Evolutionary conservation across 2,113 vertebrate genomes (phyloP), one percentile per base, ranked within the genome.

Genomic region (Plecotus auritus): DNA sequence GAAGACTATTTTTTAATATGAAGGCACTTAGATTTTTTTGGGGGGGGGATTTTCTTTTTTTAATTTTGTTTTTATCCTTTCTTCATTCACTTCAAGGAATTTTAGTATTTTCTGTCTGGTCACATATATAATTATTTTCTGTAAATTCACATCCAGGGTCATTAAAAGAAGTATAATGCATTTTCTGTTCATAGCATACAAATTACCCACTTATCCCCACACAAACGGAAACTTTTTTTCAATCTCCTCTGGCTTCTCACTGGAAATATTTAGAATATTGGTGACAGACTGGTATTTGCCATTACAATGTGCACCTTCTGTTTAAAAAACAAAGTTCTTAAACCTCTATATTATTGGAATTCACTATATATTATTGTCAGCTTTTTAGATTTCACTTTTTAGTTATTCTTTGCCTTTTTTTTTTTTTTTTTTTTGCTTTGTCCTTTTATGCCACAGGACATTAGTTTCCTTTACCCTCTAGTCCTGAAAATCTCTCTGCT

Each of bases 231-330:
- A n/a, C 42, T 82, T 26, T 61, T 49, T 30, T 8, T 66, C 73
- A 47, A 0, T 47, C 20, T 70, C 22, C 26, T 73, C n/a, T 61
- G 32, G 13, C 26, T 87, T 3, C 37, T 23, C 40, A 37, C 40
- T 81, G 83, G 35, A 85, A 88, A 54, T 88, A 64, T 82, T 92
- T 90, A 88, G 17, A 90, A 76, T 81, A 89, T 88, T 51, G n/a
- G 4, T 70, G 95, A 84, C 7, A 47, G 32, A 28, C 6, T n/a
- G 2, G 1, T 59, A 20, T 70, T 85, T 76, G 47, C 23, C 1
- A 28, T 66, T 40, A 81, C 0, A 59, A 42, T 40, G 37, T 66
- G 2, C 4, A 77, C 37, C n/a, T 85, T 40, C 35, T 72, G 5
- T 84, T 85, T 92, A 22, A 76, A 30, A 90, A 74, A 35, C 10